These are phyloP conservation scores for Apostichopus californicus DNA, from an alignment of 35 echinoderm and acorn worm genomes.

Conservation along the genomic window DNA sequence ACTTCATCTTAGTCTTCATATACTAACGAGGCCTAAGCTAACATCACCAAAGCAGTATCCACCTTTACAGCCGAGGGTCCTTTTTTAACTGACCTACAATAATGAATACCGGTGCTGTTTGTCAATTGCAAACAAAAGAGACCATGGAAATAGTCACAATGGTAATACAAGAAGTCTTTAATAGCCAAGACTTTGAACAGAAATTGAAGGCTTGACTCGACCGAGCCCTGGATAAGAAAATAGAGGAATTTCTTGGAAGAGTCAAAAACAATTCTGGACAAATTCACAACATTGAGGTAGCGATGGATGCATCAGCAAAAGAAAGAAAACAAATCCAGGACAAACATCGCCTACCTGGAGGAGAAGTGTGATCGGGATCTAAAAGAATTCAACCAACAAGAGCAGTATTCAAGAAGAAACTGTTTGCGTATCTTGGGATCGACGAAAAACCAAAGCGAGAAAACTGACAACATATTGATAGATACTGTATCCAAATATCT, in stretches of 20 bases:
- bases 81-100: not conserved
- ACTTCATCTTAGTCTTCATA: not conserved
- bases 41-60: not conserved
- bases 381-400: slow-evolving; percentile 4
- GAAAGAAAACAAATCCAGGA: slow-evolving; percentile 9
- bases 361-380: slow-evolving; percentile 10
- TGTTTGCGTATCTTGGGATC: slow-evolving; percentile 18
- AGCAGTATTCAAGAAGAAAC: slow-evolving; percentile 16
- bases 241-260: slow-evolving; percentile 16
- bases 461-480: not conserved
- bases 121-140: slow-evolving; percentile 16
- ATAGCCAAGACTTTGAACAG: not conserved
- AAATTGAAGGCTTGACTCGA: slow-evolving; percentile 7
- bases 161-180: slow-evolving; percentile 11
- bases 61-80: not conserved
- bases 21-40: not conserved
- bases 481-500: slow-evolving; percentile 14
- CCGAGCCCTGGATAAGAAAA: slow-evolving; percentile 15
- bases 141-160: slow-evolving; percentile 27
- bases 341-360: not conserved
- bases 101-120: slow-evolving; percentile 4
- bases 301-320: slow-evolving; percentile 9
- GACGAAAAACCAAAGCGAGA: slow-evolving; percentile 21
- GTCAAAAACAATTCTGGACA: not conserved
- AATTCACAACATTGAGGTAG: slow-evolving; percentile 8